Evolutionary conservation across 2,888 invertebrate genomes (phyloP).

Genomic region (Yponomeuta evonymella): DNA sequence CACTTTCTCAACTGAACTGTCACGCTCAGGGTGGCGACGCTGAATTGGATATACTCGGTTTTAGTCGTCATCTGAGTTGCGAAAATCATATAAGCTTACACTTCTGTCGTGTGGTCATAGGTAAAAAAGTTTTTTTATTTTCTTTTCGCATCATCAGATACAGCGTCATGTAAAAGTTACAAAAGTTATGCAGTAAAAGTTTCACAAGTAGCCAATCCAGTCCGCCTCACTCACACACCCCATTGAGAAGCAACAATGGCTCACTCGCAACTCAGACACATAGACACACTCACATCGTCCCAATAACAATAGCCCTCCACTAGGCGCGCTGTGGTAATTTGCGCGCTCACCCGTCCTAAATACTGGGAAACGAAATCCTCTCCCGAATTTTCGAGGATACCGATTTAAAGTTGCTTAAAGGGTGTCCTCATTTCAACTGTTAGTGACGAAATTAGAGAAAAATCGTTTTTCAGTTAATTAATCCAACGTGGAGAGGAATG

Average conservation of each 20-base stretch:
- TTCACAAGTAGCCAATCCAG: neutral
- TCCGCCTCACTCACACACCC: neutral
- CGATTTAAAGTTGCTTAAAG: neutral
- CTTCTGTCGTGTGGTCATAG: too few species aligned
- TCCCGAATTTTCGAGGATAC: slow-evolving; percentile 1
- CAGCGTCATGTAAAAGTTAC: too few species aligned
- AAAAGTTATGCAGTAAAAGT: neutral
- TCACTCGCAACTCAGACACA: neutral
- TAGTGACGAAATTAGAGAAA: too few species aligned
- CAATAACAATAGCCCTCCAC: neutral
- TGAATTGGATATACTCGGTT: too few species aligned
- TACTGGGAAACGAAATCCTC: neutral
- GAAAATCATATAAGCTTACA: too few species aligned
- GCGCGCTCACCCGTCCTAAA: neutral
- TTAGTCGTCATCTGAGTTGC: too few species aligned
- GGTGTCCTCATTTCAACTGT: neutral
- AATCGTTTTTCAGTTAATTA: too few species aligned
- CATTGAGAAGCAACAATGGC: neutral
- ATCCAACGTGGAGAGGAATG: too few species aligned
- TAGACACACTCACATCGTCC: neutral
- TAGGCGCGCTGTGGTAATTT: slow-evolving; percentile 1
- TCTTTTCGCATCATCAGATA: too few species aligned
- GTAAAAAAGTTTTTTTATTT: too few species aligned
- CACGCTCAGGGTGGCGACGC: too few species aligned
- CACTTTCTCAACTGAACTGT: too few species aligned